Evolutionary conservation across 2,113 vertebrate genomes (phyloP), one percentile per base, ranked within the genome.

Genomic region (Sylvilagus bachmani): DNA sequence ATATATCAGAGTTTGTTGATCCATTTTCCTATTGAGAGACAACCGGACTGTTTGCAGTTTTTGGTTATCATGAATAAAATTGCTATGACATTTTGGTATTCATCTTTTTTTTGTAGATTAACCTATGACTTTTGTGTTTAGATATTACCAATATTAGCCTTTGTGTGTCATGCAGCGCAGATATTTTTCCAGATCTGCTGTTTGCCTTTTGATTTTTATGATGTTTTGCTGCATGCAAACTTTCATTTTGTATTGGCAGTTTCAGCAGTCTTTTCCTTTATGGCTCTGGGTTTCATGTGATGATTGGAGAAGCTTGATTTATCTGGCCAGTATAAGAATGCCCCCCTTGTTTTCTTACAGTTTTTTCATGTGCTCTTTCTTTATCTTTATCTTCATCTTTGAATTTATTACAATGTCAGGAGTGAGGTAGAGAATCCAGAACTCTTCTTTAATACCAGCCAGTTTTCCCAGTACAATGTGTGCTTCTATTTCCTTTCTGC

Each of bases 321-420:
- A 71, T 21, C 24, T 55, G 78, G 61, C 73, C 70, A 80, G 38
- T 80, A 33, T 73, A 44, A 73, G 88, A 88, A 89, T 61, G 70
- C 22, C 62, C 66, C 22, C 31, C n/a, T 90, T 71, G 33, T 96
- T 92, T 95, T 77, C 70, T 75, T 91, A 70, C 14, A 88, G 53
- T 82, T 53, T 33, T 85, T 91, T 78, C 16, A 53, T 27, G 61
- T n/a, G n/a, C 64, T 81, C 9, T 87, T 82, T 86, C 74, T 90
- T n/a, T 67, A 29, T 86, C 74, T 90, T n/a, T 67, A 29, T 70
- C 55, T 85, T 75, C 55, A 53, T 84, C 38, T 93, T 80, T 49
- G 25, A 74, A 71, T 82, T 77, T 95, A 31, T 75, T 36, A 69
- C 66, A 21, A 64, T 77, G 61, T 75, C 74, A 84, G 16, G 25